These are phyloP conservation scores for Ostrea edulis DNA, from an alignment of 1,140 invertebrate genomes.

Conservation along the genomic window DNA sequence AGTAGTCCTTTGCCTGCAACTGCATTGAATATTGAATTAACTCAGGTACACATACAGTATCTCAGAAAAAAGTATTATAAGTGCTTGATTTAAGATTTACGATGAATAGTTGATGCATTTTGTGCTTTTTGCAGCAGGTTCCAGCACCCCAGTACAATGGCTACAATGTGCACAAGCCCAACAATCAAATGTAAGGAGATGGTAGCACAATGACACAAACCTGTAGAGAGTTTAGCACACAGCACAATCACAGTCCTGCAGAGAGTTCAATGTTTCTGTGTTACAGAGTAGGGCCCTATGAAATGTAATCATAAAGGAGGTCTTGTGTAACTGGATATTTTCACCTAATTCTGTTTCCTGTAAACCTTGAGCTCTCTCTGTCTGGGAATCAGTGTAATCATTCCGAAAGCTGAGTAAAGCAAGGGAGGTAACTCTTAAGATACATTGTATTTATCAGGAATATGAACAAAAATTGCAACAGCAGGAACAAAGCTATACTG, in stretches of 20 bases:
- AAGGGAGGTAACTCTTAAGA: background rate
- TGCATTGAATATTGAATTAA: background rate
- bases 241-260: background rate
- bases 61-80: too few relatives aligned
- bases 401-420: background rate
- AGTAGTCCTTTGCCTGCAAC: too few relatives aligned
- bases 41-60: too few relatives aligned
- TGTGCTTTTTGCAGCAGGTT: conserved; percentile 18
- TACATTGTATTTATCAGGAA: background rate
- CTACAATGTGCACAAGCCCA: conserved; percentile 26
- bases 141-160: conserved; percentile 25
- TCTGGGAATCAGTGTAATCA: background rate
- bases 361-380: background rate
- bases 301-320: background rate
- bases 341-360: background rate
- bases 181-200: conserved; percentile 37
- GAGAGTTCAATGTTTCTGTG: conserved; percentile 5
- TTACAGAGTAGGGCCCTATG: background rate
- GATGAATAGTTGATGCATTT: conserved; percentile 4
- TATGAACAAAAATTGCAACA: conserved; percentile 10
- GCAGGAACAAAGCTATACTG: conserved; percentile 18
- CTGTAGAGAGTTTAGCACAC: background rate
- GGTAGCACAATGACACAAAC: conserved; percentile 22
- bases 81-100: background rate
- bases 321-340: background rate